phyloP scores from a whole-genome alignment of 2,888 invertebrate genomes.

The Drosophila recens region DNA sequence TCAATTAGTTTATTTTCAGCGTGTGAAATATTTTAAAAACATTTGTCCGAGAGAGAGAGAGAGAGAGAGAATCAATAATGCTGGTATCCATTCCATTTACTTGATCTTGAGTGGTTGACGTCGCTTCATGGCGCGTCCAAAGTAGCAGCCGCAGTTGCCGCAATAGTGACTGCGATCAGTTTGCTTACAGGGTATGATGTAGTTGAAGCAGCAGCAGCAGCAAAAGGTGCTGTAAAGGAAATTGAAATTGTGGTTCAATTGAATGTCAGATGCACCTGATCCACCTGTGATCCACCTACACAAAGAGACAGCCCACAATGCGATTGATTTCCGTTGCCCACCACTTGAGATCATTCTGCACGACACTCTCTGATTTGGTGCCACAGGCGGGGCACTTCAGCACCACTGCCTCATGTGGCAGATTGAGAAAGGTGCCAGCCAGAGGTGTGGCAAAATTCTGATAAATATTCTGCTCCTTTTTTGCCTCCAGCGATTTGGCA shows the following conservation, averaged over 20 bases:
- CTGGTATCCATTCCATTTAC: slow-evolving; percentile 6
- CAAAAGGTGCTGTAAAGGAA: slow-evolving; percentile 68
- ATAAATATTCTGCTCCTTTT: slow-evolving; percentile 73
- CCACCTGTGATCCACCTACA: slow-evolving; percentile 69
- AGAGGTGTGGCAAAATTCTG: slow-evolving; percentile 83
- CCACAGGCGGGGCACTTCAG: slow-evolving; percentile 83
- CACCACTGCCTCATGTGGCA: slow-evolving; percentile 74
- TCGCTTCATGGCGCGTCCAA: slow-evolving; percentile 82
- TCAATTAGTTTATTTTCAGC: slow-evolving; percentile 30
- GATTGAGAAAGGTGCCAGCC: slow-evolving; percentile 81
- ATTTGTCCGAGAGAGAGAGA: not conserved
- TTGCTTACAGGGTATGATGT: slow-evolving; percentile 80
- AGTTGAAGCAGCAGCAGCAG: slow-evolving; percentile 81
- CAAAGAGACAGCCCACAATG: slow-evolving; percentile 81
- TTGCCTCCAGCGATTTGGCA: slow-evolving; percentile 37
- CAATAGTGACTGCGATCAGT: slow-evolving; percentile 84
- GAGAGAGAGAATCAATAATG: slow-evolving; percentile 2
- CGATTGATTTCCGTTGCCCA: slow-evolving; percentile 82
- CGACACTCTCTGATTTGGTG: slow-evolving; percentile 71
- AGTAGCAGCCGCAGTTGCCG: slow-evolving; percentile 84
- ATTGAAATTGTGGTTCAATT: not conserved
- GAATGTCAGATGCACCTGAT: not conserved
- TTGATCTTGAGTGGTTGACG: slow-evolving; percentile 68
- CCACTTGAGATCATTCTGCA: slow-evolving; percentile 82
- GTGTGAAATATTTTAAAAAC: slow-evolving; percentile 31